Evolutionary conservation across 2,113 vertebrate species (phyloP).

Genomic region (Papio anubis): DNA sequence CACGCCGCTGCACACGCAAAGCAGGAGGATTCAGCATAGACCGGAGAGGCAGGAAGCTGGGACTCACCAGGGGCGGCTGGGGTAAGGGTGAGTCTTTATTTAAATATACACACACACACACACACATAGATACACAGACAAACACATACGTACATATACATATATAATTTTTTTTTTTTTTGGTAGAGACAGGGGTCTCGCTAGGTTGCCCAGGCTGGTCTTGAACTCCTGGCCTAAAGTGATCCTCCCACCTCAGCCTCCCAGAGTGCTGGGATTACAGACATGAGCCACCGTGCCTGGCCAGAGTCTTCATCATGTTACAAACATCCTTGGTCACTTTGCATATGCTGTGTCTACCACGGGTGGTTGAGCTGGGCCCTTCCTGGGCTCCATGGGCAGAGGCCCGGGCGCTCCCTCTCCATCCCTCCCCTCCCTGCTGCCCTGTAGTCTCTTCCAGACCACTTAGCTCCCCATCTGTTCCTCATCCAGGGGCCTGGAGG

Average conservation of each 20-base stretch:
- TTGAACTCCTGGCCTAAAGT: no score
- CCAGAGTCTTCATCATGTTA: no score
- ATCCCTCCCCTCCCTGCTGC: accelerated
- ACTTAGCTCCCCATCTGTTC: not conserved
- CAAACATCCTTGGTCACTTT: not conserved
- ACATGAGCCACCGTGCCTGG: no score
- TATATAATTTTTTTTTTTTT: no score
- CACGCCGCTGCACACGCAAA: not conserved
- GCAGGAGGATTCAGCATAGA: not conserved
- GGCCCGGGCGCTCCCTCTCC: not conserved
- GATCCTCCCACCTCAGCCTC: no score
- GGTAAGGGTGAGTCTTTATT: not conserved
- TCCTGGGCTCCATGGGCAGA: not conserved
- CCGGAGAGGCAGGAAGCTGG: not conserved
- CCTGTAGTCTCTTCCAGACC: not conserved
- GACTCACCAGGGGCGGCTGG: not conserved
- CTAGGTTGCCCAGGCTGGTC: no score
- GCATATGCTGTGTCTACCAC: not conserved
- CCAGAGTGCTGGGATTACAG: no score
- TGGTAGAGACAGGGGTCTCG: no score
- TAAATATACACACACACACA: no score
- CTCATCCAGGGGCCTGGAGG: not conserved
- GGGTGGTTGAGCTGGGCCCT: not conserved
- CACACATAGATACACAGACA: no score
- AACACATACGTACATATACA: no score